phyloP scores from a whole-genome alignment of 2,888 invertebrate genomes.

The Epiblema foenella region DNA sequence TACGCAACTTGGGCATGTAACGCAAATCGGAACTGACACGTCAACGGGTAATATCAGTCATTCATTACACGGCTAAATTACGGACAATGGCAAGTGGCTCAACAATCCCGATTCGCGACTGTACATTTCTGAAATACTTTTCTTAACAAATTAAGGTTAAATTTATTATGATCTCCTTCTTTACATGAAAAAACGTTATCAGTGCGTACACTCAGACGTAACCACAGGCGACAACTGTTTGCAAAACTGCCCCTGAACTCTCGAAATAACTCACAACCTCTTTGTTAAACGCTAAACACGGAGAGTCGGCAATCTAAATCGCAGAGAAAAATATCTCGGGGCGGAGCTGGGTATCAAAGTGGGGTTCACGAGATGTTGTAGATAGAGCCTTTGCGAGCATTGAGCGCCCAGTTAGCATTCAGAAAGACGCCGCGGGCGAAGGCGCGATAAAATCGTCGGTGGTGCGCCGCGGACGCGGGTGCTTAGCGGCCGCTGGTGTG shows the following conservation, averaged over 20 bases:
- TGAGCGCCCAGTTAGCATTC: slow-evolving; percentile 81
- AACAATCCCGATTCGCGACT: no score
- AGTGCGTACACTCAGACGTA: slow-evolving; percentile 8
- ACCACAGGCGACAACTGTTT: slow-evolving; percentile 33
- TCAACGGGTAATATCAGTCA: no score
- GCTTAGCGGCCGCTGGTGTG: slow-evolving; percentile 14
- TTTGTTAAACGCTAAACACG: slow-evolving; percentile 65
- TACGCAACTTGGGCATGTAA: no score
- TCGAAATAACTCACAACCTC: slow-evolving; percentile 42
- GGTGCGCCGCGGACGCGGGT: slow-evolving; percentile 52
- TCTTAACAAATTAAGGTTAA: not conserved
- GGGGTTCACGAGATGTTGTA: slow-evolving; percentile 68
- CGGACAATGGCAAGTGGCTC: no score
- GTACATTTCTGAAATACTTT: no score
- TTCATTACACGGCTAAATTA: no score
- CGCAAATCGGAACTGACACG: no score
- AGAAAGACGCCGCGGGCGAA: slow-evolving; percentile 80
- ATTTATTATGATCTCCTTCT: not conserved
- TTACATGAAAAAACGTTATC: not conserved
- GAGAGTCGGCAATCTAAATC: slow-evolving; percentile 74
- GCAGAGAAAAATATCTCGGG: slow-evolving; percentile 76
- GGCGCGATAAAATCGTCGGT: slow-evolving; percentile 77
- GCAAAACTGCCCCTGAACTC: slow-evolving; percentile 40
- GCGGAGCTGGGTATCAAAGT: slow-evolving; percentile 70
- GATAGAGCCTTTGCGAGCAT: slow-evolving; percentile 69